Evolutionary conservation across 1,140 invertebrate genomes (phyloP), one percentile per base, ranked within the genome.

Genomic region (Trichomalopsis sarcophagae): DNA sequence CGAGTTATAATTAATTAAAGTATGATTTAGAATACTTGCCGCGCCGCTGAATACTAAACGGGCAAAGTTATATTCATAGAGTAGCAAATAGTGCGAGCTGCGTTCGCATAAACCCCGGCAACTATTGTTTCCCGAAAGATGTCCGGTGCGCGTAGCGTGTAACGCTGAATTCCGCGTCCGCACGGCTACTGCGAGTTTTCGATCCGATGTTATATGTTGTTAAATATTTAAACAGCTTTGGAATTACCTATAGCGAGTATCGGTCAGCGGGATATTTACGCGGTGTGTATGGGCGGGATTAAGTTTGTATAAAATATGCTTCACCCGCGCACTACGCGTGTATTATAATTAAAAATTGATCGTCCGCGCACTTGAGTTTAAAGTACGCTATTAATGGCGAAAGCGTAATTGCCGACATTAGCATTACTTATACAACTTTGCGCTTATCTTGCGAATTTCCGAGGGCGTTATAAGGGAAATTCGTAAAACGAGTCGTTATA

Each of bases 21-120:
- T 68, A 80, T 80, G 77, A 80, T 80, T 80, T 80, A 80, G 77
- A 80, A 80, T 78, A 78, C 76, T 62, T 78, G 77, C 30, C 30
- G 5, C 40, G 40, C 77, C 2, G 21, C 55, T 68, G 55, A 80
- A 66, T 68, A 36, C 55, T 36, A 68, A 78, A 68, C 62, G 33
- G 62, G 30, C 62, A 68, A 80, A 80, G 77, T 80, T 80, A 80
- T 80, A 80, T 80, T 80, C 77, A 33, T 80, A 27, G 77, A 68
- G 77, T 68, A 68, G 76, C 76, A 47, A 68, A 80, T 80, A 40
- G 77, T 27, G 77, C 13, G n/a, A 9, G 27, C 66, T 17, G 66
- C 68, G 21, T 14, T 62, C 68, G 27, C 68, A 33, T 71, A 33
- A 71, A 71, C 9, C 68, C 23, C 55, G 5, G 27, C 2, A 71